phyloP scores from a whole-genome alignment of 2,113 vertebrate species.

The Alligator mississippiensis region DNA sequence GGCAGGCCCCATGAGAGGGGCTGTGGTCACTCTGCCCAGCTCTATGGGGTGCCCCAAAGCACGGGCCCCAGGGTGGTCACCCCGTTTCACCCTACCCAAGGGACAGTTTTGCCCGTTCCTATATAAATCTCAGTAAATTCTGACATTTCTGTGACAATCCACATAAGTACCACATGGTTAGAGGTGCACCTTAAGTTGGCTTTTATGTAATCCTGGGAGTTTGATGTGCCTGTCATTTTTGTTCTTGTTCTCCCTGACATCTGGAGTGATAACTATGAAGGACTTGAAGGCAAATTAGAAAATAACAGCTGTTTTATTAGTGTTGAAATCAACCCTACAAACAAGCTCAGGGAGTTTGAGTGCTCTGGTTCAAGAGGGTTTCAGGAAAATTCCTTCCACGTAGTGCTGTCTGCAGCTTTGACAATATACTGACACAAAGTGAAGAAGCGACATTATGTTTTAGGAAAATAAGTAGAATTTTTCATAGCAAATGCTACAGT shows the following conservation, averaged over 20 bases:
- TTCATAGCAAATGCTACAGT: not conserved
- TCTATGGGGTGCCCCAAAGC: not conserved
- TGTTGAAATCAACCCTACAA: not conserved
- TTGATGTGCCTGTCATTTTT: slow-evolving; percentile 36
- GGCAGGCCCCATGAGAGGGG: too few relatives aligned
- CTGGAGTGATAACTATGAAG: slow-evolving; percentile 1
- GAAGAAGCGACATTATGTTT: not conserved
- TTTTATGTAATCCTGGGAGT: not conserved
- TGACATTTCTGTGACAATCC: slow-evolving; percentile 2
- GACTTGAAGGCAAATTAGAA: slow-evolving; percentile 32
- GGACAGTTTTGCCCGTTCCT: not conserved
- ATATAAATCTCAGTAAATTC: not conserved
- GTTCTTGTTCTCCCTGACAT: slow-evolving; percentile 13
- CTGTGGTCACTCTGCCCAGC: not conserved
- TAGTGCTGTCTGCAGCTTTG: not conserved
- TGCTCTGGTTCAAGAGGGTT: not conserved
- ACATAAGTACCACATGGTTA: not conserved
- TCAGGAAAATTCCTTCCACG: not conserved
- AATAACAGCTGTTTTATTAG: slow-evolving; percentile 37
- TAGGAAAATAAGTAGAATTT: not conserved
- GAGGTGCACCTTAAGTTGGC: not conserved
- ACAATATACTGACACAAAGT: not conserved
- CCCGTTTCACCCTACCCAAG: too few relatives aligned
- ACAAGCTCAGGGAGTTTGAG: not conserved
- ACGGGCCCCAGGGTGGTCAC: too few relatives aligned